Evolutionary conservation across 2,113 vertebrate genomes (phyloP).

Genomic region (Caretta caretta): DNA sequence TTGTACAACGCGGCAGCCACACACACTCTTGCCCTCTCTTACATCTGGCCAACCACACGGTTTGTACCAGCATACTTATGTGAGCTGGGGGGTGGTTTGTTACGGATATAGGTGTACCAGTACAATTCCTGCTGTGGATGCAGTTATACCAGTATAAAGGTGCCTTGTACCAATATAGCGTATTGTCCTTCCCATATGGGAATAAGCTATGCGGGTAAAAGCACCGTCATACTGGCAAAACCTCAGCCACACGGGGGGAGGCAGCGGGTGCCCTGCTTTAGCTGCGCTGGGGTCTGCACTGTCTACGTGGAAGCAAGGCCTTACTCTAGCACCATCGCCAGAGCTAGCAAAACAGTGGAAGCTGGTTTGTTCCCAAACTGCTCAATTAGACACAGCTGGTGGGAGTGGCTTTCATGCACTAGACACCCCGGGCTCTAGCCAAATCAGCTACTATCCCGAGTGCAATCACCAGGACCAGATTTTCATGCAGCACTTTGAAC

Average conservation of each 20-base stretch:
- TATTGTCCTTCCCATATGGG: not conserved
- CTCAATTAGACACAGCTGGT: not conserved
- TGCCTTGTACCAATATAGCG: not conserved
- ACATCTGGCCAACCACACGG: not conserved
- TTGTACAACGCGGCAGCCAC: not conserved
- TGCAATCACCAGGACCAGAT: not conserved
- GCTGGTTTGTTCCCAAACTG: not conserved
- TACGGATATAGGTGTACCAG: not conserved
- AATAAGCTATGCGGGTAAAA: not conserved
- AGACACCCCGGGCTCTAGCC: not conserved
- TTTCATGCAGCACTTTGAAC: not conserved
- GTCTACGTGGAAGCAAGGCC: not conserved
- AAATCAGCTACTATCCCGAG: not conserved
- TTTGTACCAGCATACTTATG: not conserved
- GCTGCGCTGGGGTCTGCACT: not conserved
- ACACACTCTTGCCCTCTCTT: not conserved
- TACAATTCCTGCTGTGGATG: not conserved
- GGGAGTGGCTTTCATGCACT: not conserved
- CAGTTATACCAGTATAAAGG: not conserved
- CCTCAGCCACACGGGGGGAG: not conserved
- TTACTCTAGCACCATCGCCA: not conserved
- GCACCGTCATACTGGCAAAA: not conserved
- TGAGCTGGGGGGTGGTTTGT: not conserved
- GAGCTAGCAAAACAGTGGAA: not conserved
- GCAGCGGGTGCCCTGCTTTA: not conserved